These are phyloP conservation scores for Vulpes vulpes DNA, from an alignment of 2,113 vertebrate species.

Conservation along the genomic window DNA sequence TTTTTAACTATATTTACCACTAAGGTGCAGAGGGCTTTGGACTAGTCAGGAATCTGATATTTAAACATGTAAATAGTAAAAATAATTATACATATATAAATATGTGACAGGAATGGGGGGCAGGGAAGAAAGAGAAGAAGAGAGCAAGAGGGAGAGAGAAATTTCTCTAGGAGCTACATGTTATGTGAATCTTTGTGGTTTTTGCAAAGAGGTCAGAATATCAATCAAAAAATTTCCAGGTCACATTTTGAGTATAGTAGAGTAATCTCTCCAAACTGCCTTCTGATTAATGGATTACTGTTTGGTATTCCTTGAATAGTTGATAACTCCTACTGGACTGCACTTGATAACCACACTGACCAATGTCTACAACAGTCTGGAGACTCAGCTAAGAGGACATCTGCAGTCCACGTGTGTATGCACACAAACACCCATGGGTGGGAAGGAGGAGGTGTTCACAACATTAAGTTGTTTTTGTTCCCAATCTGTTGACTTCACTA, in stretches of 20 bases:
- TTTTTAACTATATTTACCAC: background rate
- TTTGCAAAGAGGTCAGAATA: background rate
- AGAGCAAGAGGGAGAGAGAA: background rate
- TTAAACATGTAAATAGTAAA: background rate
- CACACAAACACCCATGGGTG: accelerated
- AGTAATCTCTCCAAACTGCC: background rate
- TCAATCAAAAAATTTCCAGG: background rate
- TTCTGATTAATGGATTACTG: background rate
- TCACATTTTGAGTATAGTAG: background rate
- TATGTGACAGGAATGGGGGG: background rate
- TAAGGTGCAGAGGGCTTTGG: accelerated
- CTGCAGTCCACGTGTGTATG: accelerated
- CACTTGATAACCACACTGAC: background rate
- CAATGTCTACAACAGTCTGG: background rate
- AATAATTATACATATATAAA: background rate
- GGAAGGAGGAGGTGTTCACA: background rate
- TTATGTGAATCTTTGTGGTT: background rate
- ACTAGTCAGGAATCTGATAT: background rate
- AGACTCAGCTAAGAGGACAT: background rate
- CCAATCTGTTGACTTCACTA: background rate
- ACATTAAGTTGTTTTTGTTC: background rate
- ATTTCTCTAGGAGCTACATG: background rate
- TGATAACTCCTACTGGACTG: background rate
- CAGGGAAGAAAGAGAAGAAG: background rate
- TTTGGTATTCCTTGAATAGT: background rate